A percentile compares a stretch with the other conserved stretches of the same genome.
Evolutionary conservation across 2,888 invertebrate species (phyloP).

Genomic region (Troides helena): DNA sequence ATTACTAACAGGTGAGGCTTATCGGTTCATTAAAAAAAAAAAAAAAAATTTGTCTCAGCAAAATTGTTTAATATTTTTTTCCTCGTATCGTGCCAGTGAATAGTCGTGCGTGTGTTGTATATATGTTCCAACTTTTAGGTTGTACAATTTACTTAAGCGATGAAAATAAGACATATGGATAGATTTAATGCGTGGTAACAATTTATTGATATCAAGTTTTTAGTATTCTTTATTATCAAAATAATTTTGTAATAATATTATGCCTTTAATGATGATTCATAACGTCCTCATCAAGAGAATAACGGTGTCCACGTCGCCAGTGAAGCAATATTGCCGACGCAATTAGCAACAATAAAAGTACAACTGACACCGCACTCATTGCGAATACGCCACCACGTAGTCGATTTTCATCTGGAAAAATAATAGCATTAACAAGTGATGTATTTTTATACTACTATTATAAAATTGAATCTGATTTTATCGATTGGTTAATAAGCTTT

Average conservation of each 20-base stretch:
- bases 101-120: too few relatives aligned
- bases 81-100: too few relatives aligned
- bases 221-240: background rate
- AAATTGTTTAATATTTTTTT: too few relatives aligned
- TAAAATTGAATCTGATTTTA: background rate
- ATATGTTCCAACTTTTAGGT: too few relatives aligned
- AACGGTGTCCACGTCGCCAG: conserved; percentile 26
- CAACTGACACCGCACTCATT: conserved; percentile 77
- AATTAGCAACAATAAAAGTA: conserved; percentile 55
- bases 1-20: too few relatives aligned
- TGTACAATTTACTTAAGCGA: background rate
- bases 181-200: background rate
- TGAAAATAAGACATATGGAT: background rate
- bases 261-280: conserved; percentile 19
- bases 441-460: background rate
- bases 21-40: too few relatives aligned
- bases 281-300: conserved; percentile 11
- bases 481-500: background rate
- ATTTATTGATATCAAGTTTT: background rate
- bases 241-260: background rate
- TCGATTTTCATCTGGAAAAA: conserved; percentile 60
- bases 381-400: conserved; percentile 82
- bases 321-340: conserved; percentile 24
- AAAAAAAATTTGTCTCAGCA: too few relatives aligned
- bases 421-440: conserved; percentile 2